phyloP scores from a whole-genome alignment of 2,113 vertebrate genomes.

The Egretta garzetta region DNA sequence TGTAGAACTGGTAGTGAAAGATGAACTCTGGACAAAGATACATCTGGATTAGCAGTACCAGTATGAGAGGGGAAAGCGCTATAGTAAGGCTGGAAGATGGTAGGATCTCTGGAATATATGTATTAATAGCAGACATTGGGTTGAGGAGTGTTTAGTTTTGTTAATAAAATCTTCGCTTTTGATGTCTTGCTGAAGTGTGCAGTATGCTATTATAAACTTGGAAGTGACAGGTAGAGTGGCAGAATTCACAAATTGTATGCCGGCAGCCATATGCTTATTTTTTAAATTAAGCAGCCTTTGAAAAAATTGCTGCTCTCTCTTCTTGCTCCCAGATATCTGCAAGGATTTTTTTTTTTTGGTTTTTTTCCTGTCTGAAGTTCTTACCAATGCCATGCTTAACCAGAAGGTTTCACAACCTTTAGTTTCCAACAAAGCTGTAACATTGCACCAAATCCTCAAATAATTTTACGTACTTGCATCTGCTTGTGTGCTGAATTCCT shows the following conservation, averaged over 20 bases:
- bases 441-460: not conserved
- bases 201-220: not conserved
- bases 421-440: not conserved
- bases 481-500: not conserved
- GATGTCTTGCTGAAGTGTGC: not conserved
- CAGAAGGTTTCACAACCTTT: not conserved
- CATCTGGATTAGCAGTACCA: not conserved
- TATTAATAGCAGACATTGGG: not conserved
- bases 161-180: constrained; percentile 3
- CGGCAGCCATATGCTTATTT: constrained; percentile 17
- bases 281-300: not conserved
- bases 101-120: not conserved
- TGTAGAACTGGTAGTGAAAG: not conserved
- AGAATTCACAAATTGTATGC: not conserved
- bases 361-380: not conserved
- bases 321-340: not conserved
- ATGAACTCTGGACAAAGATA: not conserved
- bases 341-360: not conserved
- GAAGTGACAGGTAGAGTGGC: constrained; percentile 2
- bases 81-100: not conserved
- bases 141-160: not conserved
- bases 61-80: not conserved
- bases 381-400: not conserved
- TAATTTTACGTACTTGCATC: not conserved
- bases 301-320: not conserved